phyloP scores from a whole-genome alignment of 2,113 vertebrate species.

The Vulpes lagopus region DNA sequence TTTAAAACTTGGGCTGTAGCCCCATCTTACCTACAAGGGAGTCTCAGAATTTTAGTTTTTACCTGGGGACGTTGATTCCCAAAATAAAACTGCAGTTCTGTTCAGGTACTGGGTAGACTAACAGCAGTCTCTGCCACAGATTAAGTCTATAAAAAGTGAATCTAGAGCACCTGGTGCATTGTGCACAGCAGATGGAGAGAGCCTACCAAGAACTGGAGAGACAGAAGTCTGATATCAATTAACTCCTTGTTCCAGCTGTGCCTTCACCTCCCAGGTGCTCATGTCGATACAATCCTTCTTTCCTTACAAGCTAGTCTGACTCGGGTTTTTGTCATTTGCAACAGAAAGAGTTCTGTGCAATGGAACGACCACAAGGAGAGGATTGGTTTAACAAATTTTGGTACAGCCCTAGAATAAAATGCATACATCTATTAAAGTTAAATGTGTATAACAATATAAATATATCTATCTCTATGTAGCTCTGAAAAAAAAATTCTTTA shows the following conservation, averaged over 20 bases:
- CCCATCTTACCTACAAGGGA: background rate
- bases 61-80: background rate
- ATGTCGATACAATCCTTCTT: background rate
- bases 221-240: background rate
- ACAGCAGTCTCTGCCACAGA: background rate
- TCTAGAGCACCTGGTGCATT: background rate
- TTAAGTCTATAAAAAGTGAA: background rate
- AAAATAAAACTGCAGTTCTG: background rate
- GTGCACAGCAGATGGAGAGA: background rate
- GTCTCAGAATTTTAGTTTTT: conserved; percentile 26
- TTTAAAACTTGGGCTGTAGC: background rate
- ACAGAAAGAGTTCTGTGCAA: conserved; percentile 44
- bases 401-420: conserved; percentile 11
- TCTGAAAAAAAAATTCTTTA: background rate
- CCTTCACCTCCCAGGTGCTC: background rate
- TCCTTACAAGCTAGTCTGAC: conserved; percentile 33
- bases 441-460: background rate
- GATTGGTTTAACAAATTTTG: conserved; percentile 23
- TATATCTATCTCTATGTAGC: background rate
- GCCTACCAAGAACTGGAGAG: background rate
- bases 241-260: background rate
- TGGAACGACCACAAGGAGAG: conserved; percentile 19
- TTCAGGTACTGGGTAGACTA: background rate
- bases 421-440: conserved; percentile 3
- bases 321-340: conserved; percentile 40